Conservation (phyloP, 2,888 invertebrate species). For the Salticus scenicus region DNA sequence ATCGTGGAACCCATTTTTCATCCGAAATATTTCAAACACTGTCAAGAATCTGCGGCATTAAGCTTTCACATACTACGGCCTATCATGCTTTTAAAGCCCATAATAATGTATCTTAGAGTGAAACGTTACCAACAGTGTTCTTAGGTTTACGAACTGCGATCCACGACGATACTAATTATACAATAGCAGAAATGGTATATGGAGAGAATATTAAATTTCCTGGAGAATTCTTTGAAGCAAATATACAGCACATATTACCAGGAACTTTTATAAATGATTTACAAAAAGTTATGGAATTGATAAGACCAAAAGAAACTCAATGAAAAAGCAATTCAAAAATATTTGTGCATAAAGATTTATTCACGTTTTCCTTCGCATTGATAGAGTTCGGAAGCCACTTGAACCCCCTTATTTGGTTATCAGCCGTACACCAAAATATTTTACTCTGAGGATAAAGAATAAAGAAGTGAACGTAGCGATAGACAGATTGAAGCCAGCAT, state of each 20-base stretch:
- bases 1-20: not conserved
- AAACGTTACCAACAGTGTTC: not conserved
- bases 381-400: too few species aligned
- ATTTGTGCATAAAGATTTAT: too few species aligned
- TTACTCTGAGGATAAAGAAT: too few species aligned
- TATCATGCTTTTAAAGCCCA: not conserved
- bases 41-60: not conserved
- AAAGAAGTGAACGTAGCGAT: too few species aligned
- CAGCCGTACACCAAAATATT: too few species aligned
- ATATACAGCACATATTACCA: not conserved
- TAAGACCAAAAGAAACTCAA: too few species aligned
- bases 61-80: not conserved
- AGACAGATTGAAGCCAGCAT: too few species aligned
- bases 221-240: not conserved
- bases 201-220: not conserved
- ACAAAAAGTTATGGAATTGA: too few species aligned
- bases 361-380: too few species aligned
- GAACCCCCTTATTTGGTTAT: too few species aligned
- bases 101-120: not conserved
- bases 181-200: not conserved
- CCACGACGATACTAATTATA: not conserved
- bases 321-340: too few species aligned
- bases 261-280: too few species aligned
- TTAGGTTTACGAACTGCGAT: not conserved
- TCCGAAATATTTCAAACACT: not conserved